Percentiles rank a stretch among this genome's conserved stretches.
phyloP scores from a whole-genome alignment of 2,113 vertebrate genomes.

The Phylloscopus trochiloides region DNA sequence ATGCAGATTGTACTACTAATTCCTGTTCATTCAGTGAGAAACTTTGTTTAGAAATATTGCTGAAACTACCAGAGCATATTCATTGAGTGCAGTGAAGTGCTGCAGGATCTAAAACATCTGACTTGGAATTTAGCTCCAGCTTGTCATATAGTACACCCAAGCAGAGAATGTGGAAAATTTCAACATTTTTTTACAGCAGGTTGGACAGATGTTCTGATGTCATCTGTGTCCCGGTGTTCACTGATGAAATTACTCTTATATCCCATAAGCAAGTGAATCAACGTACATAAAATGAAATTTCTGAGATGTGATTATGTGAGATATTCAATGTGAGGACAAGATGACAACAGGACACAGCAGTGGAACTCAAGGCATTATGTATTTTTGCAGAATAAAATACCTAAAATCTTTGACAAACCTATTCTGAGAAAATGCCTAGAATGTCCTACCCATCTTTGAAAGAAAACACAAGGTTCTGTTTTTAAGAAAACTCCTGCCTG shows the following conservation, averaged over 20 bases:
- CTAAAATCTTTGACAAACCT: neutral
- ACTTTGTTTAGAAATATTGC: neutral
- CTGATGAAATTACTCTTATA: neutral
- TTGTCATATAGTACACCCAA: neutral
- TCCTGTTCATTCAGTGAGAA: neutral
- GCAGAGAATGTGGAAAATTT: neutral
- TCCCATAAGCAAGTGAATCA: neutral
- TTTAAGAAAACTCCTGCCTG: neutral
- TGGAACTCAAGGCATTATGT: neutral
- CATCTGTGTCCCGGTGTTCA: neutral
- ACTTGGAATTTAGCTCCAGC: neutral
- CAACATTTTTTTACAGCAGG: neutral
- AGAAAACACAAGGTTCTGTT: neutral
- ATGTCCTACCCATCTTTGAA: neutral
- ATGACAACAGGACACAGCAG: neutral
- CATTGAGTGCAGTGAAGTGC: no score
- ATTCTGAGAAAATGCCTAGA: neutral
- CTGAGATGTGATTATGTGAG: neutral
- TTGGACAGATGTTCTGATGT: neutral
- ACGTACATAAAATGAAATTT: neutral
- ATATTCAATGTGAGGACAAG: neutral
- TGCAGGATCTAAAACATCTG: neutral
- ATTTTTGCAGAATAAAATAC: neutral
- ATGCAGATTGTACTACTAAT: neutral
- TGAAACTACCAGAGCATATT: neutral